Percentiles rank a stretch among this genome's conserved stretches.
These are phyloP conservation scores for Semicossyphus pulcher DNA, from an alignment of 2,113 vertebrate genomes.

Conservation along the genomic window DNA sequence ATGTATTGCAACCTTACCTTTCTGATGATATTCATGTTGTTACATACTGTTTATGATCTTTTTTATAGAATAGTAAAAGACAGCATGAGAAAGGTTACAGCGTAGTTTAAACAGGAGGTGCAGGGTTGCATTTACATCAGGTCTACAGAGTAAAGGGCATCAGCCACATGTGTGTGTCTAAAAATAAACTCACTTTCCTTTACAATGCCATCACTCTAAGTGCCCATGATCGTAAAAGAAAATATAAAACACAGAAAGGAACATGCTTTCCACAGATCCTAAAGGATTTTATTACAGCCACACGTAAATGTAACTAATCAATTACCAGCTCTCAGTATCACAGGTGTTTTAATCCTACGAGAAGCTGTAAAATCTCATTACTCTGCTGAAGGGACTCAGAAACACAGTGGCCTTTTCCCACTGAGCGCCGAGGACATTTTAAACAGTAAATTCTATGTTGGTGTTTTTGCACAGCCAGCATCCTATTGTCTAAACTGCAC, in stretches of 20 bases:
- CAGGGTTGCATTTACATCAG: not conserved
- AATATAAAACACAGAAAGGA: not conserved
- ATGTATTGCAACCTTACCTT: not conserved
- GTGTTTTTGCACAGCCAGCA: slow-evolving; percentile 18
- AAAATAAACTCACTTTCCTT: not conserved
- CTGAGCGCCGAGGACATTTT: not conserved
- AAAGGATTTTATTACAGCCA: not conserved
- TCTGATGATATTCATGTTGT: not conserved
- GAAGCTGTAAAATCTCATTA: slow-evolving; percentile 24
- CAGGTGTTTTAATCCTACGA: slow-evolving; percentile 22
- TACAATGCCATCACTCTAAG: not conserved
- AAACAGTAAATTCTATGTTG: not conserved
- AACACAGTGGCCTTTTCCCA: slow-evolving; percentile 1
- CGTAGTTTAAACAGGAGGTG: not conserved
- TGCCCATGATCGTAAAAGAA: not conserved
- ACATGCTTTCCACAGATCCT: not conserved
- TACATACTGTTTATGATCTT: not conserved
- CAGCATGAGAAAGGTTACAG: not conserved
- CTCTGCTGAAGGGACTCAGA: slow-evolving; percentile 7
- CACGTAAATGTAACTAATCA: slow-evolving; percentile 17
- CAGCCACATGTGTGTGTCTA: not conserved
- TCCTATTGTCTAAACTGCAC: slow-evolving; percentile 2
- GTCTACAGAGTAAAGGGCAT: not conserved
- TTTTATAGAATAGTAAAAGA: not conserved
- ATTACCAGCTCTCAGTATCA: slow-evolving; percentile 26